Evolutionary conservation across 2,797 vertebrate species (phyloP).

Genomic region (Anas bernieri): DNA sequence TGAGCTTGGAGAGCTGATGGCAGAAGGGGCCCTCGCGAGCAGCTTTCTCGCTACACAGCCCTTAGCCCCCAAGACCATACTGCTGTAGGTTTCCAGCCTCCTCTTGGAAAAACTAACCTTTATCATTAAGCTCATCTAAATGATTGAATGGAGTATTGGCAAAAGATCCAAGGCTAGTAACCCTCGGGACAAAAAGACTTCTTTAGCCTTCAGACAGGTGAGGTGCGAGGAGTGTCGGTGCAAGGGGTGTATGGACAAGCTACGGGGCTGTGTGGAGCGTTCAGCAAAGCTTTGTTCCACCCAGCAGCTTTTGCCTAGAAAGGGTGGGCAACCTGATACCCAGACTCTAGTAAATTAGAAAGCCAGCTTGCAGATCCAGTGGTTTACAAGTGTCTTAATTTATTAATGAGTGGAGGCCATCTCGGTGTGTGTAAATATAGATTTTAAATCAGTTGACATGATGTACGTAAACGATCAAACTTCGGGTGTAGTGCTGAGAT

Average conservation of each 20-base stretch:
- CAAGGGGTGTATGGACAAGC: not conserved
- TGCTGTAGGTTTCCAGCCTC: not conserved
- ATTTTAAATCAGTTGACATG: constrained; percentile 72
- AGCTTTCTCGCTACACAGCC: not conserved
- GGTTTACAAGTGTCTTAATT: constrained; percentile 78
- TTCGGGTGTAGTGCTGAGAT: constrained; percentile 34
- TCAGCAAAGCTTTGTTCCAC: not conserved
- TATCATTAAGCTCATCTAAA: constrained; percentile 30
- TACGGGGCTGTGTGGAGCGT: not conserved
- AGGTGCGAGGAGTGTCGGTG: not conserved
- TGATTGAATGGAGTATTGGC: not conserved
- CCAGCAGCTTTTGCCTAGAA: constrained; percentile 6
- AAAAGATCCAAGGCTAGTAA: not conserved
- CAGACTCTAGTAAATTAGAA: constrained; percentile 38
- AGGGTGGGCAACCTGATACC: constrained; percentile 34
- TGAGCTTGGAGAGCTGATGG: constrained; percentile 29
- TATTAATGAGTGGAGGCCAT: constrained; percentile 76
- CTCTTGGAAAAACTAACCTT: constrained; percentile 39
- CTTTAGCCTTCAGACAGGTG: not conserved
- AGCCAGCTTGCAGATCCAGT: constrained; percentile 55
- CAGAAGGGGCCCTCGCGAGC: not conserved
- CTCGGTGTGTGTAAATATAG: constrained; percentile 68
- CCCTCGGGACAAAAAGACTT: not conserved
- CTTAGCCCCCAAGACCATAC: not conserved
- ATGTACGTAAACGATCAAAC: constrained; percentile 72